These are phyloP conservation scores for Labia minor DNA, from an alignment of 2,888 invertebrate genomes.

Conservation along the genomic window DNA sequence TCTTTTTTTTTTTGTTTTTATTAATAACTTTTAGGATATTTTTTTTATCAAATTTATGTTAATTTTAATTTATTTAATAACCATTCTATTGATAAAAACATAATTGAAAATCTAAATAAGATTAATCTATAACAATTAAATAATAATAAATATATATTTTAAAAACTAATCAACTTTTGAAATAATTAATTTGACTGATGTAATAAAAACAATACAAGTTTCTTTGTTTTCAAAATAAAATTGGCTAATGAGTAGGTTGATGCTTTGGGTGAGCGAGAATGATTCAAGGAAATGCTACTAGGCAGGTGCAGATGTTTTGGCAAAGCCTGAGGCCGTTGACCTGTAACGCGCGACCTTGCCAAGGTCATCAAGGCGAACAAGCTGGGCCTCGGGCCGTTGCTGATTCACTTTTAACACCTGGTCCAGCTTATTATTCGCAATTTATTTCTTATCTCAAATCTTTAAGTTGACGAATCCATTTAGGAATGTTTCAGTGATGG, in stretches of 20 bases:
- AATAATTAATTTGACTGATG: too few species aligned
- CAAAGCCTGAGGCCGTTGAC: not conserved
- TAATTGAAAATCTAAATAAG: too few species aligned
- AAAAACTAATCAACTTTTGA: too few species aligned
- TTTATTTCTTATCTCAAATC: not conserved
- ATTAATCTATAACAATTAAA: too few species aligned
- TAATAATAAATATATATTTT: too few species aligned
- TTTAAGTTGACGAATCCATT: not conserved
- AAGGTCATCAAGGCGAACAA: not conserved
- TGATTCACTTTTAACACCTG: slow-evolving; percentile 13
- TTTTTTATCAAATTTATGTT: too few species aligned
- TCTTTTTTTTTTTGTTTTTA: too few species aligned
- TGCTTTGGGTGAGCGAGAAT: not conserved
- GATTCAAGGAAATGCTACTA: not conserved
- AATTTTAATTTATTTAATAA: too few species aligned
- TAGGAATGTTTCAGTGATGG: not conserved
- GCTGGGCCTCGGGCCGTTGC: not conserved
- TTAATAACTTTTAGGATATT: too few species aligned
- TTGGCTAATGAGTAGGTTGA: not conserved
- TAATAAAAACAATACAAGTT: too few species aligned
- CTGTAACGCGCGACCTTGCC: not conserved
- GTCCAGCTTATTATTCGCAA: slow-evolving; percentile 7
- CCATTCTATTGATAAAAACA: too few species aligned
- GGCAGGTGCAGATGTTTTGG: slow-evolving; percentile 7
- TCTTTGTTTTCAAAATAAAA: not conserved